Conservation (phyloP, 2,797 vertebrate genomes). For the Chloroceryle inda region DNA sequence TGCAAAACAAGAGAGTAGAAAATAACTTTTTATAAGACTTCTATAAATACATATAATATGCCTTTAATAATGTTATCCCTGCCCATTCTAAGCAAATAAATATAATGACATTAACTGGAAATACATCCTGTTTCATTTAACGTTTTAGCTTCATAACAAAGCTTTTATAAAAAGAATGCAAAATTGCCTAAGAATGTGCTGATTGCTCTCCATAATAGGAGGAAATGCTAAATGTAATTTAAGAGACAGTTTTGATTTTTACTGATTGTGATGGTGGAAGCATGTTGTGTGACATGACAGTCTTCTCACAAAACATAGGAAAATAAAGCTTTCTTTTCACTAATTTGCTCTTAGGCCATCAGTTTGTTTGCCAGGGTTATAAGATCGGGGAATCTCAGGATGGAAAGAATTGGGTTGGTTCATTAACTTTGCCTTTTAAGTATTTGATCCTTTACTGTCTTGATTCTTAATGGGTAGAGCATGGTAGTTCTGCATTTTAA, state of each 20-base stretch:
- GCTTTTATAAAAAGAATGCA: neutral
- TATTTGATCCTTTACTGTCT: neutral
- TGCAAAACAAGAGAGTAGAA: neutral
- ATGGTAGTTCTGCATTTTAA: neutral
- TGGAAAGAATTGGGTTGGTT: neutral
- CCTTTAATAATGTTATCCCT: neutral
- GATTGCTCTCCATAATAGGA: neutral
- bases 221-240: slow-evolving; percentile 6
- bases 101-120: neutral
- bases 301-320: neutral
- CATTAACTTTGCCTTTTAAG: neutral
- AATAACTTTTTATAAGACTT: neutral
- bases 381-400: neutral
- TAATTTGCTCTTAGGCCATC: neutral
- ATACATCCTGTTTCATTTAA: neutral
- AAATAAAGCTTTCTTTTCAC: slow-evolving; percentile 1
- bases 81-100: neutral
- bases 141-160: slow-evolving; percentile 22
- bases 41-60: neutral
- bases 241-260: neutral
- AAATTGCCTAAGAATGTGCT: neutral
- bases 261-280: neutral
- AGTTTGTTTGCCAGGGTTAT: neutral
- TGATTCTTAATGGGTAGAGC: neutral
- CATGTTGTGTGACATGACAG: neutral